Percentiles rank a stretch among this genome's conserved stretches.
phyloP scores from a whole-genome alignment of 1,140 invertebrate genomes.

The Uloborus diversus region DNA sequence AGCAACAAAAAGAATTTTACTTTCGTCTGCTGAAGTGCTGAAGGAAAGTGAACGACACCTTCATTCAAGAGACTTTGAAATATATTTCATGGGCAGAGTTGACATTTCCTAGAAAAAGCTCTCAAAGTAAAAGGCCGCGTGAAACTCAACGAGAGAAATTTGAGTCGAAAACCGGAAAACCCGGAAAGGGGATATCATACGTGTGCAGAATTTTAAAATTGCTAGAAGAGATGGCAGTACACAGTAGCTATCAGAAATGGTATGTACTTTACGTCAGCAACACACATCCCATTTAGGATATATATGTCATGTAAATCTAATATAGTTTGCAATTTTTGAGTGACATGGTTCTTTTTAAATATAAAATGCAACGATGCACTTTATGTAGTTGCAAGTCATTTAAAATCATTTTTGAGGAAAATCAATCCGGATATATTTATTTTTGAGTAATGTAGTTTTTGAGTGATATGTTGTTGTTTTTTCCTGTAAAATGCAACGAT shows the following conservation, averaged over 20 bases:
- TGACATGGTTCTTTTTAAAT: too few relatives aligned
- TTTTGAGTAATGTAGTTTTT: too few relatives aligned
- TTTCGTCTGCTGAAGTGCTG: background rate
- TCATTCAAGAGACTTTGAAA: background rate
- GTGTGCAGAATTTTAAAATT: conserved; percentile 4
- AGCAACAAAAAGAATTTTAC: too few relatives aligned
- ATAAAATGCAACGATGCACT: too few relatives aligned
- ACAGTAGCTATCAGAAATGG: background rate
- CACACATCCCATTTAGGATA: too few relatives aligned
- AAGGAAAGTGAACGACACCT: background rate
- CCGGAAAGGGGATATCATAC: conserved; percentile 27
- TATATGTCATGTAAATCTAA: too few relatives aligned
- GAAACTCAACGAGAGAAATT: conserved; percentile 7
- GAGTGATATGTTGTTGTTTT: too few relatives aligned
- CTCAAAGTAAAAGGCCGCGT: background rate
- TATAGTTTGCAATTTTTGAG: too few relatives aligned
- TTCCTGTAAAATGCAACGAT: too few relatives aligned
- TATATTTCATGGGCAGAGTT: background rate
- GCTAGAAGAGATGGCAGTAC: background rate
- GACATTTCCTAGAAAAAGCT: background rate
- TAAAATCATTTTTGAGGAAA: too few relatives aligned
- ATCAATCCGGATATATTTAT: too few relatives aligned
- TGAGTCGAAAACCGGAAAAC: conserved; percentile 30
- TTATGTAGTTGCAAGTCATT: too few relatives aligned
- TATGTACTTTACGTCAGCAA: conserved; percentile 22